Percentiles rank a stretch among this genome's conserved stretches.
Evolutionary conservation across 2,888 invertebrate genomes (phyloP).

Genomic region (Cephus rjabovi): DNA sequence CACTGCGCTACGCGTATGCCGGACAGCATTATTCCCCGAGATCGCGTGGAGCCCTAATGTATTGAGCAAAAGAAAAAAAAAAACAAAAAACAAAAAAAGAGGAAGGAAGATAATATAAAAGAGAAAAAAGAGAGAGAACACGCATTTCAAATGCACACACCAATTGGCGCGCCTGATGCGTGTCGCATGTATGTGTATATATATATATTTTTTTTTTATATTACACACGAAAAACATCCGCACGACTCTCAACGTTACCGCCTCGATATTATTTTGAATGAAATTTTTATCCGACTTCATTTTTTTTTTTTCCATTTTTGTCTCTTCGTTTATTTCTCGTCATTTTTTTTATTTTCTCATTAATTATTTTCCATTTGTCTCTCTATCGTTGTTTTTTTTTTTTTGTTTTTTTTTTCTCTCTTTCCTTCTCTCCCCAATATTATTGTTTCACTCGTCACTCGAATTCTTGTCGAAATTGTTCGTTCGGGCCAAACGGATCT

Average conservation of each 20-base stretch:
- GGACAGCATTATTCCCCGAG: slow-evolving; percentile 28
- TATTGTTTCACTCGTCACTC: background rate
- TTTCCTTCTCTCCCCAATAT: slow-evolving; percentile 13
- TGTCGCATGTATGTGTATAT: background rate
- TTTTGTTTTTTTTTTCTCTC: background rate
- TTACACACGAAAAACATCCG: background rate
- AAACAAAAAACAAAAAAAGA: background rate
- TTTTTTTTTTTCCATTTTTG: background rate
- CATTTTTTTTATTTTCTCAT: too few relatives aligned
- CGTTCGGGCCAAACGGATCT: slow-evolving; percentile 30
- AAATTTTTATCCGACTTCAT: background rate
- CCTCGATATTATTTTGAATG: background rate
- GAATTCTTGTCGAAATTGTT: slow-evolving; percentile 21
- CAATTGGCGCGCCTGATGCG: background rate
- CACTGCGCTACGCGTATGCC: slow-evolving; percentile 44
- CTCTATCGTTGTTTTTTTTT: background rate
- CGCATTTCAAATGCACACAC: background rate
- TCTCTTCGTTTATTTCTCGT: background rate
- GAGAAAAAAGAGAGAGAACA: background rate
- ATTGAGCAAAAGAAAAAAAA: background rate
- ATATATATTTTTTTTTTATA: background rate
- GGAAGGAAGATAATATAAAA: background rate
- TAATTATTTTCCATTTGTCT: background rate
- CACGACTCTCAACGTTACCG: background rate
- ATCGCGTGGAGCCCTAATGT: background rate